phyloP scores from a whole-genome alignment of 2,888 invertebrate genomes.

The Norana najaformis region DNA sequence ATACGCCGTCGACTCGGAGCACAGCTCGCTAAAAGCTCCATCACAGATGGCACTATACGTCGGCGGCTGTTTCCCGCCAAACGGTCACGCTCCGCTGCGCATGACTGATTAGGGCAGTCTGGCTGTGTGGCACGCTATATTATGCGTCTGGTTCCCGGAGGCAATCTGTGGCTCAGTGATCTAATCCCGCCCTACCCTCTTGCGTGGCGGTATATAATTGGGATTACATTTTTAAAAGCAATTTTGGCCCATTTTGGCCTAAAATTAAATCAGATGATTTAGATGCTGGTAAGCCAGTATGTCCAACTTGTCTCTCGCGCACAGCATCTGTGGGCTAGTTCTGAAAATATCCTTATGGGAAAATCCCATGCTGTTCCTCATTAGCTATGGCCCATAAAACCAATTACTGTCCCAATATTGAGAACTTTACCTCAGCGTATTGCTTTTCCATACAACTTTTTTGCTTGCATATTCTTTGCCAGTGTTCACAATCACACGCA shows the following conservation, averaged over 20 bases:
- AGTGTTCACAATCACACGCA: too few relatives aligned
- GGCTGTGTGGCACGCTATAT: not conserved
- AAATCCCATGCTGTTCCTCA: too few relatives aligned
- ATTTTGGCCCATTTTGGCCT: not conserved
- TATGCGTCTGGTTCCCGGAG: not conserved
- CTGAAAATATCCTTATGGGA: too few relatives aligned
- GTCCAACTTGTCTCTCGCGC: too few relatives aligned
- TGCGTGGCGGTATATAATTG: not conserved
- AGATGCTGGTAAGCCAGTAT: too few relatives aligned
- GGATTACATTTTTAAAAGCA: not conserved
- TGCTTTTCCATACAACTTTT: too few relatives aligned
- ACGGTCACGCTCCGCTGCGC: conserved; percentile 15
- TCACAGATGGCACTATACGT: not conserved
- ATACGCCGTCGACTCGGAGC: not conserved
- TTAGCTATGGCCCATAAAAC: too few relatives aligned
- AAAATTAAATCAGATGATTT: not conserved
- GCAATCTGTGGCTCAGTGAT: not conserved
- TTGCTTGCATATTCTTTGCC: too few relatives aligned
- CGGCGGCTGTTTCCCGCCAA: conserved; percentile 14
- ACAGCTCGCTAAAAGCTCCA: not conserved
- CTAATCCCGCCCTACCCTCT: conserved; percentile 2
- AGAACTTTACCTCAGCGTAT: too few relatives aligned
- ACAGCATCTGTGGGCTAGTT: too few relatives aligned
- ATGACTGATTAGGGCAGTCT: conserved; percentile 1
- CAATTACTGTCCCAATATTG: too few relatives aligned